Evolutionary conservation across 1,140 invertebrate genomes (phyloP).

Genomic region (Drosophila miranda): DNA sequence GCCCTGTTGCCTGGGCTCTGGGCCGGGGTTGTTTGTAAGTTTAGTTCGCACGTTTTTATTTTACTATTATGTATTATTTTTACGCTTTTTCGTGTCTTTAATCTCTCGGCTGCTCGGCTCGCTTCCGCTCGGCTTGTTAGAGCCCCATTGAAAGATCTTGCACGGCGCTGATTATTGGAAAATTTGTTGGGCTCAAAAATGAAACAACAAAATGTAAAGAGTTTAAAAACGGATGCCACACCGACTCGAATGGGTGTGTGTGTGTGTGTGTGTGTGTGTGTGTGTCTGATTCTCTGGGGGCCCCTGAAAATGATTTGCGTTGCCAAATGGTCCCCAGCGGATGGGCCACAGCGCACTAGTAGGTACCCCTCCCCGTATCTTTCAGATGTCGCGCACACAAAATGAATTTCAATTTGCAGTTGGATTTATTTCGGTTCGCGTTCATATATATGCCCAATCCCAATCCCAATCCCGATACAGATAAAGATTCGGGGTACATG

Average conservation of each 20-base stretch:
- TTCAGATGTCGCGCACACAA: constrained; percentile 39
- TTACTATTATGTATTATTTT: constrained; percentile 12
- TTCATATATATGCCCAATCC: too few species aligned
- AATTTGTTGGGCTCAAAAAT: constrained; percentile 10
- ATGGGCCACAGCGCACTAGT: not conserved
- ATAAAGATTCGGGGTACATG: constrained; percentile 27
- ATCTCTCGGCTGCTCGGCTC: constrained; percentile 5
- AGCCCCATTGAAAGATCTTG: constrained; percentile 38
- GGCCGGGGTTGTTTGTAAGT: constrained; percentile 51
- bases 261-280: not conserved
- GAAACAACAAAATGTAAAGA: not conserved
- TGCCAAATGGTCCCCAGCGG: constrained; percentile 36
- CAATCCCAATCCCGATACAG: constrained; percentile 20
- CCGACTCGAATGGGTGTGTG: not conserved
- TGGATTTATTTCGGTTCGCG: constrained; percentile 36
- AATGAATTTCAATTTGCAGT: constrained; percentile 65
- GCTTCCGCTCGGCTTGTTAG: constrained; percentile 55
- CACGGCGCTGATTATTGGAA: constrained; percentile 12
- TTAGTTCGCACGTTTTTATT: constrained; percentile 77
- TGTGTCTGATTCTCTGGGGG: constrained; percentile 10
- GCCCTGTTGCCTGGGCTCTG: not conserved
- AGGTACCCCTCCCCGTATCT: not conserved
- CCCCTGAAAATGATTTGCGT: constrained; percentile 29
- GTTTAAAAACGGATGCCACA: constrained; percentile 33
- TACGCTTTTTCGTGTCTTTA: constrained; percentile 5